Evolutionary conservation across 2,797 vertebrate species (phyloP).

Genomic region (Bucorvus abyssinicus): DNA sequence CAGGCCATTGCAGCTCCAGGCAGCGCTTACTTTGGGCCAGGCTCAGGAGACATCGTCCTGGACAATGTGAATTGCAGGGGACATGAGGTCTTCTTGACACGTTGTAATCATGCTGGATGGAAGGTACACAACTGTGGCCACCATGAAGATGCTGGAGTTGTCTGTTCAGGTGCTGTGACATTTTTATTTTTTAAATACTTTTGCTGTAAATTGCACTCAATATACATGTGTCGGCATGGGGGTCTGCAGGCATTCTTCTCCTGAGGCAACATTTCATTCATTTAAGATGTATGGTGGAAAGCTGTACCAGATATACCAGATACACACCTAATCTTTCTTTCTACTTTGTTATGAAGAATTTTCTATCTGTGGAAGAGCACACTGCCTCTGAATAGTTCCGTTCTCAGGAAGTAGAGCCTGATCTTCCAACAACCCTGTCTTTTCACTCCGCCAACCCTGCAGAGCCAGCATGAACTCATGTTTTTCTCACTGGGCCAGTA

Average conservation of each 20-base stretch:
- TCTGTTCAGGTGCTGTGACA: conserved; percentile 35
- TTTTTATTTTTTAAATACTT: neutral
- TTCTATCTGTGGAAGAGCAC: neutral
- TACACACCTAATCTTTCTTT: neutral
- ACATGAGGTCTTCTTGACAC: neutral
- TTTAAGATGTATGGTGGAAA: neutral
- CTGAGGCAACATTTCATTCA: neutral
- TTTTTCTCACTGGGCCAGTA: neutral
- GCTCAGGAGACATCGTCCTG: conserved; percentile 1
- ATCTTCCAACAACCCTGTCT: neutral
- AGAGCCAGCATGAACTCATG: neutral
- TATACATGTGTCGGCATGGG: too few relatives aligned
- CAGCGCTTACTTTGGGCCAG: conserved; percentile 14
- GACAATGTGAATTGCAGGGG: conserved; percentile 23
- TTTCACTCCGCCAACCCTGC: neutral
- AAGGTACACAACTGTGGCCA: conserved; percentile 39
- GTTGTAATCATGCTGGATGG: neutral
- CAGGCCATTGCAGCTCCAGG: neutral
- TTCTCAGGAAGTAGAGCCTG: neutral
- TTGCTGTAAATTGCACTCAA: neutral
- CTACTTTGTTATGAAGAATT: neutral
- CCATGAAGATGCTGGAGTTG: conserved; percentile 35
- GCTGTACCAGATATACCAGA: neutral
- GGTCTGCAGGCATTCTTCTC: neutral
- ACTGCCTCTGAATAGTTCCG: neutral